Base-by-base conservation (phyloP, 2,113 vertebrate species). In the Neofelis nebulosa region DNA sequence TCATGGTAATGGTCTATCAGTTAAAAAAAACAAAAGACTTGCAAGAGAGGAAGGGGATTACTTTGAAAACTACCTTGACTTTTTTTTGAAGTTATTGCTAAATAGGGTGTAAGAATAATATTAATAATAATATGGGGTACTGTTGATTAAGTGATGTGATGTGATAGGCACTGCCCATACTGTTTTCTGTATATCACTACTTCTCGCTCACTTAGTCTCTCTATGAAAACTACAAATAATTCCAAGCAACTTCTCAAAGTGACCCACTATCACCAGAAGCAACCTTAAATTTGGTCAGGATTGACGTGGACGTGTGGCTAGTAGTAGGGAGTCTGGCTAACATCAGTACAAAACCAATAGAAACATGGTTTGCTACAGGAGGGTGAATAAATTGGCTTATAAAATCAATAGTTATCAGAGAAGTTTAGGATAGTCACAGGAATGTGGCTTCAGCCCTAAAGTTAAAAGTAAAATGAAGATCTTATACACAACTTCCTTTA, bases 201-300 rank as follows among this genome's bases (percentile, higher is more conserved):
- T 21, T 48, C 52, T 23, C 0, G 69, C 0, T 14, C 3, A 61
- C 31, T 45, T 14, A 4, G 36, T 2, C 5, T 73, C 5, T n/a
- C 36, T 88, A 3, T 48, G 87, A 81, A 82, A 63, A 87, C 5
- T 68, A 66, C 13, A 87, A 41, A 82, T 9, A 6, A 50, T 78
- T 66, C 4, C 25, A 73, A 48, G 19, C 8, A 57, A 57, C 18
- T 57, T 82, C 33, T 95, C 3, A 23, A 50, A 68, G n/a, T 38
- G 25, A 57, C 4, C 79, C 29, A 78, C 15, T 71, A 3, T 13
- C 18, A 85, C 21, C 55, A 86, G 45, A 50, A 74, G 25, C 31
- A 65, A 13, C n/a, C 41, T 36, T 19, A 12, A 84, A 45, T 31
- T 86, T 48, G 38, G 31, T 31, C 23, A 36, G 14, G 36, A 55